Conservation (phyloP, 1,140 invertebrate genomes). For the Brevipalpus yothersi region DNA sequence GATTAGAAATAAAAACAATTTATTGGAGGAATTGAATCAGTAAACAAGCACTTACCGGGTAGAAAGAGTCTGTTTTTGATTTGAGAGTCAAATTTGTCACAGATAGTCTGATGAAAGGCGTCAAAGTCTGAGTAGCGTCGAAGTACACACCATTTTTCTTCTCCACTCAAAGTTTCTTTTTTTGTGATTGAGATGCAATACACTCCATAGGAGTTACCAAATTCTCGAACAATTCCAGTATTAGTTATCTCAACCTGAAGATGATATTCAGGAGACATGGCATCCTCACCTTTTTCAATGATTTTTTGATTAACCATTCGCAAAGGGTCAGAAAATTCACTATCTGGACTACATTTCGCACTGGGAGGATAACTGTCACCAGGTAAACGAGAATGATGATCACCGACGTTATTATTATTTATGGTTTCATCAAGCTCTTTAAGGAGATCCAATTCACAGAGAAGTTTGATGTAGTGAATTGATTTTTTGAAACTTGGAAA, state of each 20-base stretch:
- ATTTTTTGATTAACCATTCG: not conserved
- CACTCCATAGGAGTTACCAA: slow-evolving; percentile 48
- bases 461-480: slow-evolving; percentile 39
- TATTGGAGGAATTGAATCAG: slow-evolving; percentile 53
- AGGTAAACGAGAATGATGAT: too few species aligned
- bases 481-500: slow-evolving; percentile 41
- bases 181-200: slow-evolving; percentile 58
- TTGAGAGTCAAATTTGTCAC: not conserved
- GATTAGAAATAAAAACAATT: slow-evolving; percentile 52
- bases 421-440: slow-evolving; percentile 21
- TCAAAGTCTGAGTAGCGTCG: slow-evolving; percentile 63
- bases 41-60: slow-evolving; percentile 43
- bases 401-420: slow-evolving; percentile 12
- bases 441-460: slow-evolving; percentile 46
- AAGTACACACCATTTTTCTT: slow-evolving; percentile 35
- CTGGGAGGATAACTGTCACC: not conserved
- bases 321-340: not conserved
- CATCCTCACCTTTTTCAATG: not conserved
- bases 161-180: slow-evolving; percentile 23
- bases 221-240: slow-evolving; percentile 42
- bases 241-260: slow-evolving; percentile 4
- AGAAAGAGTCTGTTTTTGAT: slow-evolving; percentile 33
- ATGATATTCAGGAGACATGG: not conserved
- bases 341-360: not conserved
- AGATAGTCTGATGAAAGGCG: slow-evolving; percentile 37